Percentiles rank a stretch among this genome's conserved stretches.
Evolutionary conservation across 2,113 vertebrate species (phyloP).

Genomic region (Rhadina sibilatrix): DNA sequence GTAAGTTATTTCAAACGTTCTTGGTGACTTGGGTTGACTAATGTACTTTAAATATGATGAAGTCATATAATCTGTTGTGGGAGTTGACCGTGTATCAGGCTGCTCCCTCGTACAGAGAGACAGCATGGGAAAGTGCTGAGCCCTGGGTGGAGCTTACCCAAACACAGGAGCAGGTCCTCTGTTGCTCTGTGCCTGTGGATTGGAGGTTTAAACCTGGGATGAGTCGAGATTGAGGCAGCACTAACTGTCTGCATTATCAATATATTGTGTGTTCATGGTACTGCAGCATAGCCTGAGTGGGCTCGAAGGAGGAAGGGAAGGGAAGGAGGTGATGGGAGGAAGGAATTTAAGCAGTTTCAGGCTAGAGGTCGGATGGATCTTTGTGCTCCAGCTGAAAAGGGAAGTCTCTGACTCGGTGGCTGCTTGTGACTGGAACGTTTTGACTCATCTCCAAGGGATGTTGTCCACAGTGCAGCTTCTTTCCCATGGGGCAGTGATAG

Average conservation of each 20-base stretch:
- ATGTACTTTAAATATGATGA: constrained; percentile 26
- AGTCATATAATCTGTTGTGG: background rate
- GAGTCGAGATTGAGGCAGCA: background rate
- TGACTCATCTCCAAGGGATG: background rate
- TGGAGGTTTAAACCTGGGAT: background rate
- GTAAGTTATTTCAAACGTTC: constrained; percentile 2
- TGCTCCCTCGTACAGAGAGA: background rate
- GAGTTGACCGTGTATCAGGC: background rate
- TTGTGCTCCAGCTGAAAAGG: background rate
- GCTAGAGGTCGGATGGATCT: accelerated
- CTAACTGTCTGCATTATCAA: accelerated
- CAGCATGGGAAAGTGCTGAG: background rate
- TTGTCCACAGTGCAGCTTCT: background rate
- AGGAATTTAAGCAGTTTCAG: background rate
- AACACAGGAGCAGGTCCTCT: background rate
- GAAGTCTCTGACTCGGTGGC: background rate
- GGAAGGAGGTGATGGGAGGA: background rate
- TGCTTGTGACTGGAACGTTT: background rate
- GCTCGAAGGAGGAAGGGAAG: background rate
- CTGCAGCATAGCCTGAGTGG: background rate
- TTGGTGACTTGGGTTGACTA: constrained; percentile 16
- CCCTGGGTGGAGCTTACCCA: background rate
- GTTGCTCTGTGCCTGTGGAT: background rate
- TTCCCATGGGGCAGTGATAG: background rate
- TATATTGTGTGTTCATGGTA: background rate